Base-by-base conservation (phyloP, 1,140 invertebrate genomes). In the Paralvinella palmiformis region DNA sequence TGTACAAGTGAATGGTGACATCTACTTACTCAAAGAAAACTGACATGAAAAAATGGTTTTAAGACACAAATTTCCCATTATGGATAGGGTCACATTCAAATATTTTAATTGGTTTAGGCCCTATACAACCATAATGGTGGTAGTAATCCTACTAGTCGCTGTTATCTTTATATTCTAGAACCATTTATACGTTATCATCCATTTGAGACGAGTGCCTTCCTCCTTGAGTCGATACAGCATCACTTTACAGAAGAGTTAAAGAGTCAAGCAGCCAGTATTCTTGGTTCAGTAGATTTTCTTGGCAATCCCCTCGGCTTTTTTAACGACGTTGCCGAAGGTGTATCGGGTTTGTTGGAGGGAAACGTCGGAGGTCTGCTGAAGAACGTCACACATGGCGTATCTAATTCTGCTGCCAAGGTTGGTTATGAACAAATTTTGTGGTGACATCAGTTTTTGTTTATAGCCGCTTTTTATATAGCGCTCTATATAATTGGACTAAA, bases 281-380 rank as follows among this genome's bases (percentile, higher is more conserved):
- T 98, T 57, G 94, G 94, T 0, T 94, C 95, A 0, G 91, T 96
- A 31, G 96, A 99, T 80, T 98, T 98, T 76, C 84, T 99, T 6
- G 96, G 96, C 3, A 98, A 97, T 84, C 96, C 96, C 13, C 76
- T 96, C 35, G 96, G 96, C 13, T 89, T 99, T 69, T 85, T 97
- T 36, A 93, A 91, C 73, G 96, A 99, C 81, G 87, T 99, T 20
- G 90, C 91, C 32, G 94, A 98, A 82, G 95, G 96, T 27, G 87
- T 99, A 44, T 89, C 90, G 6, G 92, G 92, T 17, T 83, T 98
- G 15, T 86, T 98, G 53, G 95, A 98, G 81, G 92, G 93, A 22
- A 84, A 85, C 78, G 88, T 98, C 13, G 88, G 88, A 37, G 91
- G 91, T 32, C 82, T 98, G 10, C 85, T 98, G 1, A 91, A 93